Evolutionary conservation across 2,888 invertebrate species (phyloP), one percentile per base, ranked within the genome.

Genomic region (Lasioglossum marginatum): DNA sequence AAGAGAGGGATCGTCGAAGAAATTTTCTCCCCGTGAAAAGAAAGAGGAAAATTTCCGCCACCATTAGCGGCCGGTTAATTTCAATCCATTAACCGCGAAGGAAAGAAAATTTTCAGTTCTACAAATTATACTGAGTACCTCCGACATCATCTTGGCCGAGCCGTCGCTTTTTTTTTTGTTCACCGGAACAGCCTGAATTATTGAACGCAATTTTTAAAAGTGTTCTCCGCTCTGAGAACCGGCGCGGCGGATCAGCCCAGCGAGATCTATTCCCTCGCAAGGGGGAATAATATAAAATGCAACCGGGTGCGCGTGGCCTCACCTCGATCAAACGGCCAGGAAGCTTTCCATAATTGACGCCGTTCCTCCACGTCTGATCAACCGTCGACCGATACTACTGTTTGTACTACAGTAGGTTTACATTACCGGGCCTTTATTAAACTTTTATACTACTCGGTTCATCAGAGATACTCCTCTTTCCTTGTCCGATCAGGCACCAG

Each of bases 181-280:
- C 1, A 10, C 27, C 19, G 68, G 52, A 45, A 52, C n/a, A 19
- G 6, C 3, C 23, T 81, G 66, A 73, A 73, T 75, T 82, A 37
- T 70, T 60, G 31, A 82, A 27, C 82, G 31, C 82, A 75, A 75
- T 75, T 82, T 81, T 82, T 83, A 83, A 83, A 37, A 66, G 63
- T 40, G 31, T 43, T 71, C 48, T 48, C 31, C 48, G 19, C 52
- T 52, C 48, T 5, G 60, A 63, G 60, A 27, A 66, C 66, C 37
- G 12, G 31, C 23, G 48, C 45, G 10, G 31, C 27, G 63, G 45
- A 75, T 77, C 48, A 40, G 34, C 76, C n/a, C 16, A 10, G 37
- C 27, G 34, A 52, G 52, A 76, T 76, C 71, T 82, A 52, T 71
- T 76, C 43, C 37, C 27, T 52, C 68, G 37, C 23, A 23, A 1